These are phyloP conservation scores for Avahi laniger DNA, from an alignment of 2,797 vertebrate genomes.

Conservation along the genomic window DNA sequence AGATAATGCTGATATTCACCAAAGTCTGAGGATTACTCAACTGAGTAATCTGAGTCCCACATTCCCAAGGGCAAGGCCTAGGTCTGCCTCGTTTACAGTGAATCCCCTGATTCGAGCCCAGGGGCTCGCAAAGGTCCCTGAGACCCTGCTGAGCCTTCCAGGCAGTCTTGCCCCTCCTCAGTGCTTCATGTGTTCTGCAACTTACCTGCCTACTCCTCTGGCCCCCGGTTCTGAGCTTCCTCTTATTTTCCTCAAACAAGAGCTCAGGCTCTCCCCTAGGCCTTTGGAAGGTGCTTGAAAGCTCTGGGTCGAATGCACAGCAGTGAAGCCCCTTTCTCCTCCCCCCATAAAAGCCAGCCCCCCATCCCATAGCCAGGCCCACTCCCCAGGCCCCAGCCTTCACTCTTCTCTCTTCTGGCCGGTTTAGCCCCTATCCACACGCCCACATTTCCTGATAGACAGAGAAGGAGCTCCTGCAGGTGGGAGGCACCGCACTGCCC, in stretches of 20 bases:
- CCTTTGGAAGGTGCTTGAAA: background rate
- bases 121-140: background rate
- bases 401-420: background rate
- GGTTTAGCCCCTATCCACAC: background rate
- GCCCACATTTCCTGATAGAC: background rate
- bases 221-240: background rate
- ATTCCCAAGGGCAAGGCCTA: background rate
- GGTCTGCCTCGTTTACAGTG: background rate
- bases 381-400: background rate
- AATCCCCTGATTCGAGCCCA: background rate
- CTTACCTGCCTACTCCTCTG: too few species aligned
- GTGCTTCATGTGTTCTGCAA: accelerated
- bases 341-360: background rate
- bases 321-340: background rate
- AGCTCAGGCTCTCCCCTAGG: background rate
- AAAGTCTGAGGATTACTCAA: background rate
- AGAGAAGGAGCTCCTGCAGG: background rate
- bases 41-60: too few species aligned
- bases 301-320: background rate
- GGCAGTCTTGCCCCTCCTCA: too few species aligned
- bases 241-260: background rate
- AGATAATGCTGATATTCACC: background rate
- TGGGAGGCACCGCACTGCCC: too few species aligned
- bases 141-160: too few species aligned
- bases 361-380: background rate